A percentile compares a stretch with the other conserved stretches of the same genome.
These are phyloP conservation scores for Cossypha polioptera DNA, from an alignment of 2,797 vertebrate species.

Conservation along the genomic window DNA sequence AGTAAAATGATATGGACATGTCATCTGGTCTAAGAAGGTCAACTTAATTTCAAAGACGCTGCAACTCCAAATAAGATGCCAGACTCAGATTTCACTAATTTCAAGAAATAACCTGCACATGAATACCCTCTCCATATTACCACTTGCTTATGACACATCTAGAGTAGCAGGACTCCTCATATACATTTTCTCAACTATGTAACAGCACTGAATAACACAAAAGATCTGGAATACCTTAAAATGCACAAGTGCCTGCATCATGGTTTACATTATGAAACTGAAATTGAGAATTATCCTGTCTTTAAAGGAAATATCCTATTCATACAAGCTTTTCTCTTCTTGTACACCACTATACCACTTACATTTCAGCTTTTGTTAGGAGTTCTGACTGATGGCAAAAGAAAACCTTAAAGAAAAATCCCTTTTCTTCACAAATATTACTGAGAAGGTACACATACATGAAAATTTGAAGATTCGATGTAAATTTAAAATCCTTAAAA, in stretches of 20 bases:
- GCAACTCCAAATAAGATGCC: background rate
- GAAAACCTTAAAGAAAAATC: background rate
- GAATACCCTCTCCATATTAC: background rate
- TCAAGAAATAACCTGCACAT: background rate
- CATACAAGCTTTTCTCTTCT: background rate
- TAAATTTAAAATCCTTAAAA: background rate
- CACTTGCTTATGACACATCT: background rate
- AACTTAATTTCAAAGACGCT: background rate
- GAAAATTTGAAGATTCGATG: background rate
- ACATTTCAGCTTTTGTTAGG: background rate
- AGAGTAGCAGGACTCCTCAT: background rate
- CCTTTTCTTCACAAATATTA: background rate
- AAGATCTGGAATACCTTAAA: background rate
- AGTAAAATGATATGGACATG: background rate
- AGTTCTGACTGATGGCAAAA: background rate
- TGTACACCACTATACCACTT: background rate
- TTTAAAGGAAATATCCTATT: background rate
- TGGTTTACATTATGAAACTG: background rate
- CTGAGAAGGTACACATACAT: background rate
- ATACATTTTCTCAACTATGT: background rate
- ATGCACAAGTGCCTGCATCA: fast-evolving
- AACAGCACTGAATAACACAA: background rate
- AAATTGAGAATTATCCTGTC: background rate
- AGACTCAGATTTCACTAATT: background rate
- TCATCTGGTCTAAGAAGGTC: background rate